Evolutionary conservation across 2,797 vertebrate genomes (phyloP).

Genomic region (Octomys mimax): DNA sequence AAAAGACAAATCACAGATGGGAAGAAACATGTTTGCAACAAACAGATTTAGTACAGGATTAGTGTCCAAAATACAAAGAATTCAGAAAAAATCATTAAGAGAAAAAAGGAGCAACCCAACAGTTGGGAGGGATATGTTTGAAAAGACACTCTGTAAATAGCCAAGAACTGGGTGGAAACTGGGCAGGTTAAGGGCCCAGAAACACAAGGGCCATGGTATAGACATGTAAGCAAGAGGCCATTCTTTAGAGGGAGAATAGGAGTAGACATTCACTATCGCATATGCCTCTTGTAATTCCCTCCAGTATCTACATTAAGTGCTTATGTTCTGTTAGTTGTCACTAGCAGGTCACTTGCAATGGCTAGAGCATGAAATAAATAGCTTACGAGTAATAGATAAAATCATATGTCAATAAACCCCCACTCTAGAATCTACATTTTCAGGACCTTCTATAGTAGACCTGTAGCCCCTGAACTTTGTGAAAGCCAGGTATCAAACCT

Average conservation of each 20-base stretch:
- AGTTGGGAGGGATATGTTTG: neutral
- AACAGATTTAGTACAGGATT: slow-evolving; percentile 36
- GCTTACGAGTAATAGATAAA: neutral
- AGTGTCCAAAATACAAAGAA: slow-evolving; percentile 33
- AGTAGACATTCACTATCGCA: neutral
- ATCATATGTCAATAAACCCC: neutral
- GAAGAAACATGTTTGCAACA: slow-evolving; percentile 45
- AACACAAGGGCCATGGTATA: neutral
- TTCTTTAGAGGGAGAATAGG: neutral
- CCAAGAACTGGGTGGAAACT: neutral
- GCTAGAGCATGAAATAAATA: neutral
- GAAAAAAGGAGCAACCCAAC: neutral
- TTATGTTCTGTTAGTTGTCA: neutral
- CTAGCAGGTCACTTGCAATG: neutral
- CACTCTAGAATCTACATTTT: neutral
- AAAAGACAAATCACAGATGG: slow-evolving; percentile 52
- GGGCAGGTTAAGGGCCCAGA: neutral
- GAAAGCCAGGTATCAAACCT: neutral
- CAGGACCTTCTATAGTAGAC: neutral
- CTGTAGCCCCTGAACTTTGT: neutral
- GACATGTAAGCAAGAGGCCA: neutral
- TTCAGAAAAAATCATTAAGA: slow-evolving; percentile 36
- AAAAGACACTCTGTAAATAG: neutral
- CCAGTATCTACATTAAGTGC: neutral
- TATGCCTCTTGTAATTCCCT: neutral